Evolutionary conservation across 2,888 invertebrate species (phyloP), one percentile per base, ranked within the genome.

Genomic region (Trachelus iudaicus): DNA sequence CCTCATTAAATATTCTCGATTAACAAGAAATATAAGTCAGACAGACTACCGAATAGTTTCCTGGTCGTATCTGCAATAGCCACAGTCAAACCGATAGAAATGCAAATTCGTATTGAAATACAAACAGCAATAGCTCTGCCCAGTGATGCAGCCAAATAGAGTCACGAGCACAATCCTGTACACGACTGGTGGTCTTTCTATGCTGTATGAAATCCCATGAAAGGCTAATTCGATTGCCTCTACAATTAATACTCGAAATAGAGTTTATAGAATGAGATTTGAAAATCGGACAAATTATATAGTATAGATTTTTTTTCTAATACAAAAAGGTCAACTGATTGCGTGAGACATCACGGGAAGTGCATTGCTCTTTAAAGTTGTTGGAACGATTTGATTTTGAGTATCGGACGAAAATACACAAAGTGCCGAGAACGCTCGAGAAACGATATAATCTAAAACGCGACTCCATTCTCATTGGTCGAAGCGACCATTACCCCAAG

Each of bases 61-160:
- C 56, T 56, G 56, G 23, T 56, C 23, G 23, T 56, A 56, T 56
- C 23, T 56, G 23, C 23, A 23, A 56, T 23, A 23, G 56, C 23
- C 23, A 56, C 23, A 56, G 56, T 56, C 56, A 23, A 56, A 56
- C 77, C 79, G 79, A 83, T 81, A 73, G 78, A 79, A 80, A 83
- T 80, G 80, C 81, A 81, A 83, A 83, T 83, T 83, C 74, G 75
- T 80, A 81, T 81, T 81, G 78, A 80, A 81, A 81, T 81, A 83
- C 78, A 79, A 81, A 78, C 78, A 79, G 79, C 40, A 73, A 75
- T 76, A 34, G 73, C 34, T 78, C 76, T 79, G 75, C 79, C 79
- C 78, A 71, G 79, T 73, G 78, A 73, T 77, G 77, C 79, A 81
- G 81, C 79, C 79, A 77, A 83, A 83, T 83, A 76, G 80, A 79